A percentile compares a stretch with the other conserved stretches of the same genome.
phyloP scores from a whole-genome alignment of 2,888 invertebrate genomes.

The Clistopyga incitator region DNA sequence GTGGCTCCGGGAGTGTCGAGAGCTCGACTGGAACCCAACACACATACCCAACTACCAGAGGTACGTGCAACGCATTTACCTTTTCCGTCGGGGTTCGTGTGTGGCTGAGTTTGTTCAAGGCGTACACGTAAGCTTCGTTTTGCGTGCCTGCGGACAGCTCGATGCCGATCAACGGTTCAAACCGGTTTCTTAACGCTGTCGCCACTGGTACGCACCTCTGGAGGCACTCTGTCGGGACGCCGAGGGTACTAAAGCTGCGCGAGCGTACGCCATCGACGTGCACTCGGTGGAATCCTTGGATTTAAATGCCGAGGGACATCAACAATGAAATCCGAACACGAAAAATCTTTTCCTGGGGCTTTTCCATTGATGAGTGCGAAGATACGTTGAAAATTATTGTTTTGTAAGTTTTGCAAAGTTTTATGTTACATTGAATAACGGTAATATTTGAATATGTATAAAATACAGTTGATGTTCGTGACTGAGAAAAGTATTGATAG shows the following conservation, averaged over 20 bases:
- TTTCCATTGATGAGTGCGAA: neutral
- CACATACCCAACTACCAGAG: conserved; percentile 20
- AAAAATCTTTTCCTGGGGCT: neutral
- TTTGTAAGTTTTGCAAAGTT: too few relatives aligned
- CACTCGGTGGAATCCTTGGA: conserved; percentile 29
- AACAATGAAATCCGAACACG: neutral
- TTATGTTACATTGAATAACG: too few relatives aligned
- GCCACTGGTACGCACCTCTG: conserved; percentile 49
- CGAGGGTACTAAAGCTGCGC: neutral
- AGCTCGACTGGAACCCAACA: conserved; percentile 33
- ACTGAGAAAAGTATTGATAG: too few relatives aligned
- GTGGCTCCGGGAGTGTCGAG: conserved; percentile 26
- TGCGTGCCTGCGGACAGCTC: conserved; percentile 41
- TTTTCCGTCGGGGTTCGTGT: conserved; percentile 21
- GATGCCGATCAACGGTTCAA: conserved; percentile 71
- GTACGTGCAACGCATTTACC: conserved; percentile 41
- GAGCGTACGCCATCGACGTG: neutral
- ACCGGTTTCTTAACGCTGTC: conserved; percentile 68
- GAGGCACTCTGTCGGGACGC: conserved; percentile 27
- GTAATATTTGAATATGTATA: too few relatives aligned
- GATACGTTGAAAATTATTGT: neutral
- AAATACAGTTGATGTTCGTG: too few relatives aligned
- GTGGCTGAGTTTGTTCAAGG: conserved; percentile 7
- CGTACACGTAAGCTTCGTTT: conserved; percentile 51
- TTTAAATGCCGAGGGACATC: conserved; percentile 39